Evolutionary conservation across 2,113 vertebrate genomes (phyloP).

Genomic region (Andinoacara biseriatus): DNA sequence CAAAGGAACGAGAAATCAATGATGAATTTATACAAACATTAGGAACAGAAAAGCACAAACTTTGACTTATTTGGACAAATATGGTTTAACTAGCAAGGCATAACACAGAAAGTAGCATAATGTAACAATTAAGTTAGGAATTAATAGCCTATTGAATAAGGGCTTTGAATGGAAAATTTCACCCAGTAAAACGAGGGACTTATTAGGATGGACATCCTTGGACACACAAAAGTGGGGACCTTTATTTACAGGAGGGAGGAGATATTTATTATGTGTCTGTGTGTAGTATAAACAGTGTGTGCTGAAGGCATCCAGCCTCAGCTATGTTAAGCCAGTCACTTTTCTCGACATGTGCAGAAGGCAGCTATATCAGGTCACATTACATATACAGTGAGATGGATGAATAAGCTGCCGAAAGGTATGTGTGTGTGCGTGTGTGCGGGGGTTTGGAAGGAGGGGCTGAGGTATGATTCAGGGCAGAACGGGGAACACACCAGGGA

Average conservation of each 20-base stretch:
- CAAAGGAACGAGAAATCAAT: background rate
- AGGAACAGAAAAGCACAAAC: background rate
- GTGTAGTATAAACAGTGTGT: slow-evolving; percentile 8
- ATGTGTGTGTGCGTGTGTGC: background rate
- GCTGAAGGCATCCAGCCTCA: background rate
- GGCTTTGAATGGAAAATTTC: background rate
- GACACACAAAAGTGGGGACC: background rate
- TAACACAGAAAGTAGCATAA: background rate
- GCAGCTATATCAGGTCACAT: slow-evolving; percentile 39
- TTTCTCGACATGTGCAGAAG: slow-evolving; percentile 35
- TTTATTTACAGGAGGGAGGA: background rate
- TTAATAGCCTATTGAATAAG: background rate
- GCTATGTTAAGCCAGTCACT: background rate
- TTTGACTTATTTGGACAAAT: background rate
- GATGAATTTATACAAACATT: background rate
- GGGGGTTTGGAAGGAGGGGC: background rate
- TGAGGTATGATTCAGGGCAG: slow-evolving; percentile 57
- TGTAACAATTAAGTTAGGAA: background rate
- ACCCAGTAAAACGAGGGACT: background rate
- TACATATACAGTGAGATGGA: slow-evolving; percentile 9
- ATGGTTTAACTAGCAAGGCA: background rate
- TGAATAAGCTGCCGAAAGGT: slow-evolving; percentile 1
- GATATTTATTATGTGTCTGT: background rate
- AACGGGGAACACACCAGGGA: slow-evolving; percentile 39
- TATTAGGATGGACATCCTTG: too few relatives aligned